Conservation (phyloP, 2,113 vertebrate species). For the Enhydra lutris region DNA sequence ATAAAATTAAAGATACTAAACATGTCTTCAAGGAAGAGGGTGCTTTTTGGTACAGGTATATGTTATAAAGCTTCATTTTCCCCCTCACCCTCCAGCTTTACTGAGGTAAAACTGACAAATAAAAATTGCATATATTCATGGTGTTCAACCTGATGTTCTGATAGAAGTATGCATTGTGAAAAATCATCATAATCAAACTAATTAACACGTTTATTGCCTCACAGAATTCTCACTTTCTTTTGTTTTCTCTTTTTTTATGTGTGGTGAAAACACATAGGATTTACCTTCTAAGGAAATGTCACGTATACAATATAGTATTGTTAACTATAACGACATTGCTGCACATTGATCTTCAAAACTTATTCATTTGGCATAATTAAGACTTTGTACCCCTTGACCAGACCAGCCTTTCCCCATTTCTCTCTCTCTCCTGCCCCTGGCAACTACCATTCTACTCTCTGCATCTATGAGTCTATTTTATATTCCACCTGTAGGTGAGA, state of each 20-base stretch:
- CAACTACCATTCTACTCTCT: not conserved
- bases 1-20: not conserved
- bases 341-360: not conserved
- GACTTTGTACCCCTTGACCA: not conserved
- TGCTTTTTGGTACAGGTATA: not conserved
- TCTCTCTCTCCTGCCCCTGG: not conserved
- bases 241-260: not conserved
- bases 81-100: not conserved
- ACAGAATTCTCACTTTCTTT: not conserved
- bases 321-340: not conserved
- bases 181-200: not conserved
- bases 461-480: not conserved
- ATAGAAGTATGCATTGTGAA: not conserved
- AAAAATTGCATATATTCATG: not conserved
- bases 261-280: not conserved
- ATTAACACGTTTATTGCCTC: not conserved
- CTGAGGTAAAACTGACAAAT: not conserved
- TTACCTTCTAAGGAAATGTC: not conserved
- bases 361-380: not conserved
- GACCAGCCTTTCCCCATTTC: not conserved
- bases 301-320: not conserved
- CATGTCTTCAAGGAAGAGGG: not conserved
- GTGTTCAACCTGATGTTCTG: not conserved
- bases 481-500: not conserved
- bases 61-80: not conserved